A percentile compares a stretch with the other conserved stretches of the same genome.
phyloP scores from a whole-genome alignment of 1,140 invertebrate species.

The Anthonomus grandis region DNA sequence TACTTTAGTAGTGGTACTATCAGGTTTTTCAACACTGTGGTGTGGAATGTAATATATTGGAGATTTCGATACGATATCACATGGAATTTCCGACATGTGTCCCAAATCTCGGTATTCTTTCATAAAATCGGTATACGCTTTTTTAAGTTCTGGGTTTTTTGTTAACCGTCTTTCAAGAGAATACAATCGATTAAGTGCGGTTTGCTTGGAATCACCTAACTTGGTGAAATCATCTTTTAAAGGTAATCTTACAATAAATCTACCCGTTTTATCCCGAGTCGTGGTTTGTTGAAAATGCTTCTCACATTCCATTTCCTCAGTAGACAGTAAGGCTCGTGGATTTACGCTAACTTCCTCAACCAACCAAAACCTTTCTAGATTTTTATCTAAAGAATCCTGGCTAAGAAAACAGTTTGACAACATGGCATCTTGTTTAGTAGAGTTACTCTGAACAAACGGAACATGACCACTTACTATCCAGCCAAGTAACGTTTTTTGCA shows the following conservation, averaged over 20 bases:
- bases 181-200: conserved; percentile 27
- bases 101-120: conserved; percentile 45
- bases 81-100: conserved; percentile 39
- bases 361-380: conserved; percentile 18
- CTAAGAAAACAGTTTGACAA: conserved; percentile 8
- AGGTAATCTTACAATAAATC: conserved; percentile 26
- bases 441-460: not conserved
- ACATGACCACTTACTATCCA: conserved; percentile 4
- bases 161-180: conserved; percentile 24
- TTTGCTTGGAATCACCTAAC: conserved; percentile 30
- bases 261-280: conserved; percentile 8
- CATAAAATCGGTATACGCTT: conserved; percentile 42
- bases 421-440: too few relatives aligned
- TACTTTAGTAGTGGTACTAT: conserved; percentile 38
- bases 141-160: conserved; percentile 29
- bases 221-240: conserved; percentile 13
- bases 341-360: conserved; percentile 1
- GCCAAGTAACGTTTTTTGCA: not conserved
- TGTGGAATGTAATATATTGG: conserved; percentile 40
- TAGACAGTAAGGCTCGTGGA: conserved; percentile 2
- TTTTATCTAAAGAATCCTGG: conserved; percentile 8
- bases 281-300: conserved; percentile 16
- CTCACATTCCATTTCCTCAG: conserved; percentile 27
- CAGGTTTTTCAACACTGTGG: conserved; percentile 42
- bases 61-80: conserved; percentile 5